phyloP scores from a whole-genome alignment of 2,888 invertebrate species.

The Drosophila cyrtoloma region DNA sequence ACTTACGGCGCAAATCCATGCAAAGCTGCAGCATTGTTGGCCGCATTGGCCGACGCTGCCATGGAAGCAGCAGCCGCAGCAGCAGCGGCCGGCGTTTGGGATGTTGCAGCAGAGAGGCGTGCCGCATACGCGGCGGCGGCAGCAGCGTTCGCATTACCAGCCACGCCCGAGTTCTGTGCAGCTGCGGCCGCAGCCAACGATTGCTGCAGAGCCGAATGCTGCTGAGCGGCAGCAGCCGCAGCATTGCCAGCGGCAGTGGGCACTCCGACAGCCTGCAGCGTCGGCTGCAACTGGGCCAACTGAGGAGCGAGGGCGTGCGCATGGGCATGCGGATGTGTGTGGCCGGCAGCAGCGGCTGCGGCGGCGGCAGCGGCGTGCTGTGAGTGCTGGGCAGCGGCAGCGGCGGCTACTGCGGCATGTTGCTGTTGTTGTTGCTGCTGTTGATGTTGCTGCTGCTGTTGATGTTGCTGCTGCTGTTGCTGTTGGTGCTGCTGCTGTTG shows the following conservation, averaged over 20 bases:
- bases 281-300: slow-evolving; percentile 68
- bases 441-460: slow-evolving; percentile 72
- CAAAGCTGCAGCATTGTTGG: slow-evolving; percentile 91
- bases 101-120: slow-evolving; percentile 74
- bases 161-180: slow-evolving; percentile 71
- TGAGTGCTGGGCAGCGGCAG: slow-evolving; percentile 68
- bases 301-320: slow-evolving; percentile 72
- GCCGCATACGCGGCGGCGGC: slow-evolving; percentile 83
- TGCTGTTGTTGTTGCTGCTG: slow-evolving; percentile 63
- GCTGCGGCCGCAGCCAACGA: slow-evolving; percentile 84
- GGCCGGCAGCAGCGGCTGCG: slow-evolving; percentile 67
- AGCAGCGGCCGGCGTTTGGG: slow-evolving; percentile 87
- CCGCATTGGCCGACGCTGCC: slow-evolving; percentile 88
- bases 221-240: slow-evolving; percentile 86
- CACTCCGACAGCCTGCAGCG: slow-evolving; percentile 87
- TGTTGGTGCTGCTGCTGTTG: slow-evolving; percentile 84
- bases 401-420: slow-evolving; percentile 58
- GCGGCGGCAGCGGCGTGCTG: slow-evolving; percentile 71
- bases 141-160: slow-evolving; percentile 68
- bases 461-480: slow-evolving; percentile 74
- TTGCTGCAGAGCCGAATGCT: slow-evolving; percentile 87
- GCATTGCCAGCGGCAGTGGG: slow-evolving; percentile 86
- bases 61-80: slow-evolving; percentile 87
- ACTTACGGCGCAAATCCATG: slow-evolving; percentile 97
- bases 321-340: slow-evolving; percentile 66